These are phyloP conservation scores for Macquaria ambigua DNA, from an alignment of 2,113 vertebrate genomes.

Conservation along the genomic window DNA sequence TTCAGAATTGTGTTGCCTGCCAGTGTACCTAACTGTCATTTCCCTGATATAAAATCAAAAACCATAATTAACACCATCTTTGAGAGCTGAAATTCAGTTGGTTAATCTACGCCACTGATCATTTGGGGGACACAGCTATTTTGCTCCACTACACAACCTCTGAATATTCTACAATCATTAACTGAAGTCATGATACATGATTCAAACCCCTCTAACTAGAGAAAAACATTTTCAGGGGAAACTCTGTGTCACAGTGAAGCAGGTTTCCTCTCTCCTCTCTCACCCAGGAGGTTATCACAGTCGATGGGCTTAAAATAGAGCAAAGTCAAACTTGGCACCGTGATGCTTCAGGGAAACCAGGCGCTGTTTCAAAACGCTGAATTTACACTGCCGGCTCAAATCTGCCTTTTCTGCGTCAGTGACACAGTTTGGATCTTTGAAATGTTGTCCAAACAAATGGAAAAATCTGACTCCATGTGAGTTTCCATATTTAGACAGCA, in stretches of 20 bases:
- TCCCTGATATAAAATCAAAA: no score
- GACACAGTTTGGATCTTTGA: constrained; percentile 60
- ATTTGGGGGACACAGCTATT: background rate
- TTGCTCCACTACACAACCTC: background rate
- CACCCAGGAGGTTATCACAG: constrained; percentile 55
- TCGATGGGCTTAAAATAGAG: constrained; percentile 59
- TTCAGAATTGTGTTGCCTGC: background rate
- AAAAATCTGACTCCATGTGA: constrained; percentile 45
- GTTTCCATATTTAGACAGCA: constrained; percentile 44
- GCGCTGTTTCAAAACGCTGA: constrained; percentile 45
- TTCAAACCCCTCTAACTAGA: constrained; percentile 6
- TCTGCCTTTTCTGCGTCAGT: constrained; percentile 42
- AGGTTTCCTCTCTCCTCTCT: constrained; percentile 46
- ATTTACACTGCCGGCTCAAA: constrained; percentile 48
- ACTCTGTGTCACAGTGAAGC: constrained; percentile 40
- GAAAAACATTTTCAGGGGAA: constrained; percentile 22
- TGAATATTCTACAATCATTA: background rate
- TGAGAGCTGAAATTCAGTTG: background rate
- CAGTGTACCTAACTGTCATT: no score
- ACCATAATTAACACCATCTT: background rate
- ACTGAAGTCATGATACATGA: constrained; percentile 21
- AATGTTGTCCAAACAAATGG: constrained; percentile 59
- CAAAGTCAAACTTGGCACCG: constrained; percentile 50
- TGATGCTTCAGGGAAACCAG: constrained; percentile 53
- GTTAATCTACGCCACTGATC: background rate